Evolutionary conservation across 2,888 invertebrate species (phyloP).

Genomic region (Cacoxenus indagator): DNA sequence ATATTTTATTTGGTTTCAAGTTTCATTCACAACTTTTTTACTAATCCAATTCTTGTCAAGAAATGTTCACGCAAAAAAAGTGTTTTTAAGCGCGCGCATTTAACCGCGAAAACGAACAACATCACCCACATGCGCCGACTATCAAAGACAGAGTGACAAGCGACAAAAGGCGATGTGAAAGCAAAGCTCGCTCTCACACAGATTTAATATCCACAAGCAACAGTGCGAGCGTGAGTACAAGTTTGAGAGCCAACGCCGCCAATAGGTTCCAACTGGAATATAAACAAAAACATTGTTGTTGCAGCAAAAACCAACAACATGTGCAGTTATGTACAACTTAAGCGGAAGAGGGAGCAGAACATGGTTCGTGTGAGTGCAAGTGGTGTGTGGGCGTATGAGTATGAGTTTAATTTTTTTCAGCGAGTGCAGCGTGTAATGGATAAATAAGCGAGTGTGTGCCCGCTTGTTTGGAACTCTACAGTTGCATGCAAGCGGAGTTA

Average conservation of each 20-base stretch:
- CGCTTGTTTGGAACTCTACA: neutral
- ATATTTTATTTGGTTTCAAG: neutral
- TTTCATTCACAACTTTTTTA: neutral
- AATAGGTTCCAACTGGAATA: neutral
- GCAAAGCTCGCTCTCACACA: neutral
- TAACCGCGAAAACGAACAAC: neutral
- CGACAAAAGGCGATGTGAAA: neutral
- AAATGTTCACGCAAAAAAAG: neutral
- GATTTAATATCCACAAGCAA: neutral
- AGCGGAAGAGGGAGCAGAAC: neutral
- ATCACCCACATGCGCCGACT: neutral
- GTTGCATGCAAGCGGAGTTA: neutral
- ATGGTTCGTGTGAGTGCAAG: neutral
- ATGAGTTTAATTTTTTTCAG: neutral
- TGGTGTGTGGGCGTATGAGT: neutral
- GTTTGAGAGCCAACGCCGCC: neutral
- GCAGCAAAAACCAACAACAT: neutral
- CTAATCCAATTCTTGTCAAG: neutral
- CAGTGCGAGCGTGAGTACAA: neutral
- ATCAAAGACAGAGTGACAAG: neutral
- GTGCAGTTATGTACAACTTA: neutral
- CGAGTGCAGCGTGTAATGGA: neutral
- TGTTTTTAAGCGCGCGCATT: neutral
- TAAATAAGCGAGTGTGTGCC: neutral
- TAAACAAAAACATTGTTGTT: neutral